phyloP scores from a whole-genome alignment of 2,113 vertebrate genomes.

The Pungitius pungitius region DNA sequence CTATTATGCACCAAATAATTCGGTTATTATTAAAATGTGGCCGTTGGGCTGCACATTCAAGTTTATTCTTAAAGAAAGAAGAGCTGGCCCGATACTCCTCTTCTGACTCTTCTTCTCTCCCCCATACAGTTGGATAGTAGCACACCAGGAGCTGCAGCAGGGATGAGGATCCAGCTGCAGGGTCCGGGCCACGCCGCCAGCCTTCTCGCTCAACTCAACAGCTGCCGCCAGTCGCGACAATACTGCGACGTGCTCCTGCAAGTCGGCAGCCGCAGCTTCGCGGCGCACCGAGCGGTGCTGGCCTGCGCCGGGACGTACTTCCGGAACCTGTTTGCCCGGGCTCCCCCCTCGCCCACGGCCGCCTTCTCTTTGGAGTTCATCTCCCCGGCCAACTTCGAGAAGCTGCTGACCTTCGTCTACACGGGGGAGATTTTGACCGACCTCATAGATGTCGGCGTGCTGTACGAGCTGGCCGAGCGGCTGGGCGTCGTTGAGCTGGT shows the following conservation, averaged over 20 bases:
- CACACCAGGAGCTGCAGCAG: conserved; percentile 67
- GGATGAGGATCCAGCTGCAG: conserved; percentile 96
- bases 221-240: conserved; percentile 88
- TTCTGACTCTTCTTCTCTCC: background rate
- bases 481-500: conserved; percentile 91
- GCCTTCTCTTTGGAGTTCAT: conserved; percentile 93
- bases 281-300: conserved; percentile 91
- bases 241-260: conserved; percentile 94
- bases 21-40: too few relatives aligned
- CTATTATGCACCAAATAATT: background rate
- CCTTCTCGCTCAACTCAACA: conserved; percentile 93
- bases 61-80: background rate
- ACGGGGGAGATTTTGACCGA: conserved; percentile 93
- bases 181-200: conserved; percentile 91
- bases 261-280: conserved; percentile 90
- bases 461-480: conserved; percentile 93
- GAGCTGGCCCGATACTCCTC: too few relatives aligned
- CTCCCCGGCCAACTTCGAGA: conserved; percentile 92
- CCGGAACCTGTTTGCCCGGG: conserved; percentile 86
- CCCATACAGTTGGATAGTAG: conserved; percentile 35
- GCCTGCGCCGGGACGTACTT: conserved; percentile 92
- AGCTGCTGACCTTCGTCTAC: conserved; percentile 95
- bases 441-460: conserved; percentile 92
- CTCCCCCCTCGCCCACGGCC: conserved; percentile 73
- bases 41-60: background rate